These are phyloP conservation scores for Liodrosophila aerea DNA, from an alignment of 2,888 invertebrate species.

Conservation along the genomic window DNA sequence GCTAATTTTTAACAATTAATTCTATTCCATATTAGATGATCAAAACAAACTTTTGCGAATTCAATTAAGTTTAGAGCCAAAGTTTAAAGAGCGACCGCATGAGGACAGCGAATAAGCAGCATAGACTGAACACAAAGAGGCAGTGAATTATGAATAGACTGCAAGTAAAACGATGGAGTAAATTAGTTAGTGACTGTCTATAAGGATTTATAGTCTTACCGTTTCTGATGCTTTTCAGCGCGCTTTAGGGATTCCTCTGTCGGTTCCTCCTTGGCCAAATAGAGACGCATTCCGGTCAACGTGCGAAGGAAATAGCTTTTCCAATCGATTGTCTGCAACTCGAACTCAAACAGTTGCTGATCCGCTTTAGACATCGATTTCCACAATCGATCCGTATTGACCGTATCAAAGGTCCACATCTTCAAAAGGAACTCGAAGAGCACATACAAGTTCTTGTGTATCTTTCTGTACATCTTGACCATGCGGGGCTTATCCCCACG, in stretches of 20 bases:
- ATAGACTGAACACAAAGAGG: too few relatives aligned
- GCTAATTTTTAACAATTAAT: too few relatives aligned
- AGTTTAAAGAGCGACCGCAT: too few relatives aligned
- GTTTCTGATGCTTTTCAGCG: slow-evolving; percentile 85
- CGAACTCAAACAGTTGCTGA: slow-evolving; percentile 87
- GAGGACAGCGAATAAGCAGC: too few relatives aligned
- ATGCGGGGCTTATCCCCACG: slow-evolving; percentile 81
- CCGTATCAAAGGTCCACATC: slow-evolving; percentile 88
- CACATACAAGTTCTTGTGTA: slow-evolving; percentile 89
- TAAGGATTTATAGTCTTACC: too few relatives aligned
- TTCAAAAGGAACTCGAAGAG: slow-evolving; percentile 88
- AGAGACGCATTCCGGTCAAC: slow-evolving; percentile 88
- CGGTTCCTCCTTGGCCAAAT: slow-evolving; percentile 90
- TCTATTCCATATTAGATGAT: too few relatives aligned
- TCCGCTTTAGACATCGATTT: slow-evolving; percentile 80
- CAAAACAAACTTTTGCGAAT: too few relatives aligned
- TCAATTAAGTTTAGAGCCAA: too few relatives aligned
- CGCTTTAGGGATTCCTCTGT: slow-evolving; percentile 84
- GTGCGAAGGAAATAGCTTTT: slow-evolving; percentile 83
- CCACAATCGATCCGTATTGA: slow-evolving; percentile 84
- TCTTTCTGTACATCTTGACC: slow-evolving; percentile 89
- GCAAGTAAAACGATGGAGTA: too few relatives aligned
- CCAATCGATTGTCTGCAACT: slow-evolving; percentile 89
- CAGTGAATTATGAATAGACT: not conserved
- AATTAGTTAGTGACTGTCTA: not conserved